Base-by-base conservation (phyloP, 1,140 invertebrate species). In the Cyclargus thomasi region DNA sequence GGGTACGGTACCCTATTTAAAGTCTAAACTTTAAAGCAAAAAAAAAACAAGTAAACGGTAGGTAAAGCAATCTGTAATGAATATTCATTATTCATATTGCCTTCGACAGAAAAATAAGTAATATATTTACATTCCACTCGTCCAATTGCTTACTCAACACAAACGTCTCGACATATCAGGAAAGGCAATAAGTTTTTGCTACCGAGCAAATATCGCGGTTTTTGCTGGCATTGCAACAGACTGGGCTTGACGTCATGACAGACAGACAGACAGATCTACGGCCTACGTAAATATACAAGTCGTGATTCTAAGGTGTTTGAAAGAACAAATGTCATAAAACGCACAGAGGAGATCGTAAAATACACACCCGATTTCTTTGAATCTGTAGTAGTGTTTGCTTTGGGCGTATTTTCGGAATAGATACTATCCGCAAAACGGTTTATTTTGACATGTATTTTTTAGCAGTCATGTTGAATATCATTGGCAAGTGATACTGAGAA, bases 291-390 rank as follows among this genome's bases (percentile, higher is more conserved):
- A 55, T 55, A 55, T 59, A 59, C 55, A 59, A 59, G 7, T 0
- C 11, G 55, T 59, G 10, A 59, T 20, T 59, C 55, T 59, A 59
- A 59, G 18, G 55, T 59, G 55, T 21, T 59, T 59, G 55, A 59
- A 59, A 59, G 55, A 59, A 59, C 55, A 59, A 59, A 59, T 59
- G 55, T 59, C 55, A 59, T 59, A 59, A 57, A 59, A 59, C 17
- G 55, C 18, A 20, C 55, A 8, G n/a, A 59, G 55, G 55, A 18
- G 55, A 11, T 59, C 55, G 55, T 59, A 59, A 59, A 59, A 59
- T 20, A 21, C 55, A 21, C 55, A 59, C 2, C 55, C 3, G 18
- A 59, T 59, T 18, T 59, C 20, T 17, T 11, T 59, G n/a, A 18
- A 55, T 55, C 18, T 7, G 53, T 18, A 59, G 20, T 59, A 59